These are phyloP conservation scores for Drosophila ercepeae DNA, from an alignment of 1,140 invertebrate species.

Conservation along the genomic window DNA sequence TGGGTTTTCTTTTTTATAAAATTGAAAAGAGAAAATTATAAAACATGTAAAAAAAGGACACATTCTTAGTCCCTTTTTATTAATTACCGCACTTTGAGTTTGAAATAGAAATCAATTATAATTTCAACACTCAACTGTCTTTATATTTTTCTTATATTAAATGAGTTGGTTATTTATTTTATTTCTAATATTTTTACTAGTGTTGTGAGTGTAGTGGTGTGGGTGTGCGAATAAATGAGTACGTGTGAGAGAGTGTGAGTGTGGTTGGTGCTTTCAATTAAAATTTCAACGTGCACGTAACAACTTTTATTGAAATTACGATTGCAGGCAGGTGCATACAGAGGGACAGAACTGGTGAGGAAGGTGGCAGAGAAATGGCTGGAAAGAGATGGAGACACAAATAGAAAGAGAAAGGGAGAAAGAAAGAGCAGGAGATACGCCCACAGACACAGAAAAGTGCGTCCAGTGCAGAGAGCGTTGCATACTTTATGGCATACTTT, in stretches of 20 bases:
- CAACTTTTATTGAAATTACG: constrained; percentile 81
- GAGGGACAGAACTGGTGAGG: constrained; percentile 14
- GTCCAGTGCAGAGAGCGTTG: constrained; percentile 54
- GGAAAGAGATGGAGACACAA: neutral
- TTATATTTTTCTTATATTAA: too few species aligned
- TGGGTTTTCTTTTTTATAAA: neutral
- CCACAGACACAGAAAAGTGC: constrained; percentile 19
- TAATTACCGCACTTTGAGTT: too few species aligned
- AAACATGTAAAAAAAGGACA: neutral
- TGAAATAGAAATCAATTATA: too few species aligned
- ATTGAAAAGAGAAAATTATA: neutral
- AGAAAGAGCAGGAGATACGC: neutral
- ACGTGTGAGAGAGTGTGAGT: constrained; percentile 26
- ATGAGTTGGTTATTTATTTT: too few species aligned
- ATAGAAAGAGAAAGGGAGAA: neutral
- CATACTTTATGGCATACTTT: constrained; percentile 74
- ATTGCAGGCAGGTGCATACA: constrained; percentile 65
- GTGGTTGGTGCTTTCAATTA: constrained; percentile 76
- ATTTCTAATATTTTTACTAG: too few species aligned
- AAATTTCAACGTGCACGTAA: constrained; percentile 80
- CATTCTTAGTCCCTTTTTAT: too few species aligned
- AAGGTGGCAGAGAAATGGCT: neutral
- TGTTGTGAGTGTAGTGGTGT: constrained; percentile 6
- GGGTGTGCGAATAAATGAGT: constrained; percentile 13
- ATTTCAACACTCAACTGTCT: too few species aligned